phyloP scores from a whole-genome alignment of 2,113 vertebrate species.

The Tetrao urogallus region DNA sequence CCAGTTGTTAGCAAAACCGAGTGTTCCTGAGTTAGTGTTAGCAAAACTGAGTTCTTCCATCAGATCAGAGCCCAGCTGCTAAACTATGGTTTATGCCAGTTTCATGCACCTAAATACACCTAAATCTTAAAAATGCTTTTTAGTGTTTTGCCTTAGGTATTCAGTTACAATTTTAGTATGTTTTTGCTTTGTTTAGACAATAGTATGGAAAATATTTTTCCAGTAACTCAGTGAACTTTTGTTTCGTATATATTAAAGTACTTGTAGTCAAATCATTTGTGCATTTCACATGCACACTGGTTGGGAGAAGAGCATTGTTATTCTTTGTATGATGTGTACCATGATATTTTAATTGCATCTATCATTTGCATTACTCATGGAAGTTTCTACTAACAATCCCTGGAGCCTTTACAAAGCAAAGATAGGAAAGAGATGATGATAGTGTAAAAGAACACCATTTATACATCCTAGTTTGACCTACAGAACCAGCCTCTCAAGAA shows the following conservation, averaged over 20 bases:
- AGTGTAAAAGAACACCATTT: not conserved
- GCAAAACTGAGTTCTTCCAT: not conserved
- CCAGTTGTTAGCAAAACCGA: no score
- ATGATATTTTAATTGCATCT: not conserved
- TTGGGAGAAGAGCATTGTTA: not conserved
- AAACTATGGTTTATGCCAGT: not conserved
- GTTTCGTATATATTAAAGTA: not conserved
- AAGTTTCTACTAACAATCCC: not conserved
- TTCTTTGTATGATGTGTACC: not conserved
- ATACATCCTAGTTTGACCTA: not conserved
- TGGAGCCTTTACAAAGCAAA: not conserved
- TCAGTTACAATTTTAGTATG: not conserved
- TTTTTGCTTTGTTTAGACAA: not conserved
- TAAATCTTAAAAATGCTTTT: not conserved
- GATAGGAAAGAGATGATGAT: not conserved
- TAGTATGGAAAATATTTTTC: not conserved
- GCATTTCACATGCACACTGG: not conserved
- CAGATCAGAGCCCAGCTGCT: not conserved
- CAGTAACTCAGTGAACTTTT: not conserved
- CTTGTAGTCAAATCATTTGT: not conserved
- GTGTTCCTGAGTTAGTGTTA: not conserved
- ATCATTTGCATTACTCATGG: not conserved
- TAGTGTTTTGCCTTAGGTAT: not conserved
- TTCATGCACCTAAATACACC: not conserved
- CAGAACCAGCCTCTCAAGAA: not conserved